Base-by-base conservation (phyloP, 2,797 vertebrate species). In the Betta splendens region DNA sequence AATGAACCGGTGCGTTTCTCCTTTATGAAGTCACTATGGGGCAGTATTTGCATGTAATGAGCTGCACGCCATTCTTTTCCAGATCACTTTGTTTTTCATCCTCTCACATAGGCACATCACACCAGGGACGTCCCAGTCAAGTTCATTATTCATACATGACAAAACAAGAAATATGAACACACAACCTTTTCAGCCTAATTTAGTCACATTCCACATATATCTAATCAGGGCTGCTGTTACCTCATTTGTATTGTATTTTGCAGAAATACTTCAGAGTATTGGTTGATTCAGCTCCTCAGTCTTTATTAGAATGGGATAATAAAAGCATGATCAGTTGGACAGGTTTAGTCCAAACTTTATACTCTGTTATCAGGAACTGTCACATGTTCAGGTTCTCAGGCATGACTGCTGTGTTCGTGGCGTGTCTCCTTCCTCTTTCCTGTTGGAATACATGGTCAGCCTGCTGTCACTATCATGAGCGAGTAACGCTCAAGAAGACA, bases 381-480 rank as follows among this genome's bases (percentile, higher is more conserved):
- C 32, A 44, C 32, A 10, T 16, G 40, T 45, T 64, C 36, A 58
- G 25, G 33, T 16, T 16, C 31, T 55, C 33, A 4, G 12, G 23
- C 1, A 28, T 26, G 33, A 54, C 9, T 47, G 23, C 3, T 37
- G 2, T 33, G 40, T 20, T 31, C 22, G 16, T 29, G 32, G 35
- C 5, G 35, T 56, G 26, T 15, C 21, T 16, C 3, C 42, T 25
- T 59, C 3, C 23, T 25, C 33, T 17, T 33, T 5, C 18, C 67
- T 54, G 50, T 31, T 52, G 47, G 26, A 64, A 62, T 36, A 3
- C 36, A 15, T 39, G 15, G 49, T 69, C 35, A 69, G 20, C 18
- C 9, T 9, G 1, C 35, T 64, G 43, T 62, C 40, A 36, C 45
- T 29, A 21, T 55, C 28, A 43, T 54, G 17, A 50, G 45, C 11